Evolutionary conservation across 2,888 invertebrate genomes (phyloP), one percentile per base, ranked within the genome.

Genomic region (Venusia cambrica): DNA sequence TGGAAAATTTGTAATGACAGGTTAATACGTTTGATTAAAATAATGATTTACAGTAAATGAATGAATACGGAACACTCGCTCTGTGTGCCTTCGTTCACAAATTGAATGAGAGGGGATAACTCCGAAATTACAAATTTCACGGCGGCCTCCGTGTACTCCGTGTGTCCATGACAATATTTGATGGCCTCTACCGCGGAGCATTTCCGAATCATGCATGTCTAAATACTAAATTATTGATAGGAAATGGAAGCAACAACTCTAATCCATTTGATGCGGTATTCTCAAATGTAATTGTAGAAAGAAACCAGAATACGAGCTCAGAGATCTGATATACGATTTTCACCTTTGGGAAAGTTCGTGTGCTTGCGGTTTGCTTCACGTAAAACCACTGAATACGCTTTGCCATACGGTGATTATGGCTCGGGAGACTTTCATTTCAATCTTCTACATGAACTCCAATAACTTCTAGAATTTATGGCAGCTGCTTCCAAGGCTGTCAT

Each of bases 61-160:
- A 58, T 38, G 49, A 51, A 49, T 53, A 49, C 32, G 50, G 56
- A 60, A 57, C 58, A 51, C 54, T 54, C 47, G 42, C 46, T 37
- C 38, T 29, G 39, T 29, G 38, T 34, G 33, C 26, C n/a, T 27
- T 15, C 45, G 45, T 51, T 50, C 54, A 54, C 38, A 42, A 56
- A 57, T 62, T 53, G 47, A 54, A 60, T 62, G 50, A 53, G 52
- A 59, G 48, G 60, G 58, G 62, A 71, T 71, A 62, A 61, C 55
- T 63, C 54, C 45, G 51, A 62, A 66, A 81, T 81, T 80, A 79
- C 62, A 63, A 66, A 81, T 81, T 81, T 79, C 79, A 79, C 70
- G 77, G 43, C 55, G 52, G 62, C 55, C 49, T 48, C 20, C 51
- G 48, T 46, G 48, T 52, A 51, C 52, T n/a, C n/a, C n/a, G n/a